Evolutionary conservation across 2,888 invertebrate species (phyloP).

Genomic region (Hemithea aestivaria): DNA sequence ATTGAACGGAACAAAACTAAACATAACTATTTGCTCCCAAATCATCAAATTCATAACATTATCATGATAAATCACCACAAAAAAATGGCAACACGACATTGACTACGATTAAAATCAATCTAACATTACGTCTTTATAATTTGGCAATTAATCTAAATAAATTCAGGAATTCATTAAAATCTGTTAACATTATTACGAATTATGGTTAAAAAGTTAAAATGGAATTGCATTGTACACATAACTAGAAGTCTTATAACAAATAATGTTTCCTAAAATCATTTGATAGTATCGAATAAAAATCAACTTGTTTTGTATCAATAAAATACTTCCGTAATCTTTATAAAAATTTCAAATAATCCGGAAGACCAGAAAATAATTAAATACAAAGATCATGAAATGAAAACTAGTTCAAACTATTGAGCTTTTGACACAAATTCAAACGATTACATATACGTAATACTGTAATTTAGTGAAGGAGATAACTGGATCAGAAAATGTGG

Average conservation of each 20-base stretch:
- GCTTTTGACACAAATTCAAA: conserved; percentile 66
- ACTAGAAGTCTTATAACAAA: too few species aligned
- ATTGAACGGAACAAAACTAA: conserved; percentile 23
- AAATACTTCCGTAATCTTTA: too few species aligned
- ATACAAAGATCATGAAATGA: conserved; percentile 22
- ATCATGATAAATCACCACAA: conserved; percentile 28
- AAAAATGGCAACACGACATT: conserved; percentile 46
- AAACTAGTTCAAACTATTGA: conserved; percentile 44
- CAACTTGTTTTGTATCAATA: too few species aligned
- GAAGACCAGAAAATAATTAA: conserved; percentile 37
- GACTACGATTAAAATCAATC: conserved; percentile 29
- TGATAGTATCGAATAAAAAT: too few species aligned
- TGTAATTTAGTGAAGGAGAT: conserved; percentile 42
- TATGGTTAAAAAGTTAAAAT: conserved; percentile 12
- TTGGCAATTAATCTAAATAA: conserved; percentile 27
- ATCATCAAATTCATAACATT: conserved; percentile 29
- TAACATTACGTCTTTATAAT: conserved; percentile 26
- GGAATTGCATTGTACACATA: conserved; percentile 1
- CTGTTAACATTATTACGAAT: conserved; percentile 7
- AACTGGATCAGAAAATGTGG: conserved; percentile 24
- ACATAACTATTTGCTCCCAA: conserved; percentile 31
- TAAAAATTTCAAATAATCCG: conserved; percentile 35
- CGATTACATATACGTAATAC: conserved; percentile 56
- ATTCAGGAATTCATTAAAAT: conserved; percentile 17
- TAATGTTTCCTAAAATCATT: too few species aligned